Conservation (phyloP, 2,888 invertebrate genomes). For the Ophion obscuratus region DNA sequence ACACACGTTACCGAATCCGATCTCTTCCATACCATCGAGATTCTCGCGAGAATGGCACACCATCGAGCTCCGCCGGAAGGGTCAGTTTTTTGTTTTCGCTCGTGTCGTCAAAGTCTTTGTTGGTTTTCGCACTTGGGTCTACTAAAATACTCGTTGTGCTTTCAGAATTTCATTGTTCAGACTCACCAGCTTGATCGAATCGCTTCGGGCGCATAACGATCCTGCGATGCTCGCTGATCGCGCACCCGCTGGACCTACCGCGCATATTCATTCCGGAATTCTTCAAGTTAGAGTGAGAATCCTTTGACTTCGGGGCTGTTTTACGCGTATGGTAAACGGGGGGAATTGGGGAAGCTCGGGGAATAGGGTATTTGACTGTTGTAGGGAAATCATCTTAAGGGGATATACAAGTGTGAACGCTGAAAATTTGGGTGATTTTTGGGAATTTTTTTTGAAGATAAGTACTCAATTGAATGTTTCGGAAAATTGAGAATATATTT, state of each 20-base stretch:
- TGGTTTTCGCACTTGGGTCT: background rate
- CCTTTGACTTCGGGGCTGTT: background rate
- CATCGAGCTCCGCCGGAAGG: conserved; percentile 93
- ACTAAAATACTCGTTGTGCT: conserved; percentile 35
- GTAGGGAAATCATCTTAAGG: too few relatives aligned
- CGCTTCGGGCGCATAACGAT: conserved; percentile 91
- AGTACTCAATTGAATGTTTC: too few relatives aligned
- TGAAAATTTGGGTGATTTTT: too few relatives aligned
- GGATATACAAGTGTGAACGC: too few relatives aligned
- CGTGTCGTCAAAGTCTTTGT: background rate
- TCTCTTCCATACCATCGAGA: conserved; percentile 94
- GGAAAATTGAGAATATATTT: too few relatives aligned
- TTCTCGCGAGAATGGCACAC: conserved; percentile 90
- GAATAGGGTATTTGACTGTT: too few relatives aligned
- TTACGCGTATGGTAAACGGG: too few relatives aligned
- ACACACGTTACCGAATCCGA: conserved; percentile 93
- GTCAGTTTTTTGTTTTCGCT: conserved; percentile 77
- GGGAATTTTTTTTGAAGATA: too few relatives aligned
- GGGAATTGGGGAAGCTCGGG: too few relatives aligned
- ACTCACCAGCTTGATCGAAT: conserved; percentile 92
- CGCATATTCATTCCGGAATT: conserved; percentile 97
- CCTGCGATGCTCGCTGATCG: conserved; percentile 91
- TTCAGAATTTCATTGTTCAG: conserved; percentile 81
- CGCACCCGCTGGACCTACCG: conserved; percentile 91
- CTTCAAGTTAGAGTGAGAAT: conserved; percentile 90